Evolutionary conservation across 2,797 vertebrate species (phyloP).

Genomic region (Siniperca undulata): DNA sequence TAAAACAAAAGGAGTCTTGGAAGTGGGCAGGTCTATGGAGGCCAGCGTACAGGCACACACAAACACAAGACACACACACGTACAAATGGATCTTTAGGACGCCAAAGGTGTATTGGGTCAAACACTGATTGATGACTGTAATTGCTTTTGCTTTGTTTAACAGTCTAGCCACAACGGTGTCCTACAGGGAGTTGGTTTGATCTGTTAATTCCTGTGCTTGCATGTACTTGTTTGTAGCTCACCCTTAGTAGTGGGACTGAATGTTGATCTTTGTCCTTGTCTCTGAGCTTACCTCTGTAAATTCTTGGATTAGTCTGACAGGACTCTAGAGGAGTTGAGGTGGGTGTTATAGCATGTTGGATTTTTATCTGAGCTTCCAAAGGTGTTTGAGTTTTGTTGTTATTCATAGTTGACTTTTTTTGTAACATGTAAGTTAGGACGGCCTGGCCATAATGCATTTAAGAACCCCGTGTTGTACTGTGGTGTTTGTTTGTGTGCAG

Average conservation of each 20-base stretch:
- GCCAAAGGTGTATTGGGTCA: slow-evolving; percentile 37
- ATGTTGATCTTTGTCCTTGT: slow-evolving; percentile 64
- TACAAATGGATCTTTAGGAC: slow-evolving; percentile 19
- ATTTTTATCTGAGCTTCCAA: slow-evolving; percentile 21
- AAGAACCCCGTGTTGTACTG: neutral
- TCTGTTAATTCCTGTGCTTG: slow-evolving; percentile 47
- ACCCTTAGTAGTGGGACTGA: slow-evolving; percentile 28
- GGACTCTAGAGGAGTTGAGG: slow-evolving; percentile 6
- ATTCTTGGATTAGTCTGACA: slow-evolving; percentile 30
- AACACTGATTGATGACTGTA: slow-evolving; percentile 67
- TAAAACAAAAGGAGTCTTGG: neutral
- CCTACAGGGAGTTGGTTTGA: slow-evolving; percentile 52
- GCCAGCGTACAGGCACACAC: neutral
- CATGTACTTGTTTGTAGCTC: slow-evolving; percentile 42
- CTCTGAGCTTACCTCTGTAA: slow-evolving; percentile 17
- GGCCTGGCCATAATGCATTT: neutral
- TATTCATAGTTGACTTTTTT: neutral
- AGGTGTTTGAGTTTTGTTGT: neutral
- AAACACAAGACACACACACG: neutral
- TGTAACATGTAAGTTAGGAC: neutral
- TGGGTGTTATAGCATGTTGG: neutral
- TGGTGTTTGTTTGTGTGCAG: slow-evolving; percentile 60
- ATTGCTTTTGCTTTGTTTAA: slow-evolving; percentile 57
- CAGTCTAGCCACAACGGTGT: slow-evolving; percentile 13
- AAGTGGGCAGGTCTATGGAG: neutral